Percentiles rank a stretch among this genome's conserved stretches.
Evolutionary conservation across 37 sponge, comb jelly and placozoan species (phyloP).

Genomic region (Halisarca cf. caerulea): DNA sequence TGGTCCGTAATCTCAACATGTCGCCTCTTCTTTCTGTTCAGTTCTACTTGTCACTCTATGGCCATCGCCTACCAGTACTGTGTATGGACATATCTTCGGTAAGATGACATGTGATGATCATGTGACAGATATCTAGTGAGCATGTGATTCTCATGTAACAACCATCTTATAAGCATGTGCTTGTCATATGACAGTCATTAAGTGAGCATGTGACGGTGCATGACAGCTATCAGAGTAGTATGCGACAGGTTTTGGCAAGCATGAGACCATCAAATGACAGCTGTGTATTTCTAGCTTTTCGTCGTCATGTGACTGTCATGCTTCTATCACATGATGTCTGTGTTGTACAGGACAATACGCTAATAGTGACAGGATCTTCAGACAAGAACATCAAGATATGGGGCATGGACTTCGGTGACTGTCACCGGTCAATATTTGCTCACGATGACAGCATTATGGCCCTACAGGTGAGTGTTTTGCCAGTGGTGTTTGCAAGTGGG

Average conservation of each 20-base stretch:
- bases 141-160: background rate
- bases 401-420: slow-evolving; percentile 98
- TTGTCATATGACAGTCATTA: too few species aligned
- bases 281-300: too few species aligned
- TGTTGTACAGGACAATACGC: slow-evolving; percentile 77
- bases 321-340: background rate
- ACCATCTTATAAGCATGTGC: too few species aligned
- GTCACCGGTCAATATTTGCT: slow-evolving; percentile 96
- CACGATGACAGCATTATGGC: slow-evolving; percentile 89
- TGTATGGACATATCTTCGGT: slow-evolving; percentile 96
- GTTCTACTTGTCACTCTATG: slow-evolving; percentile 94
- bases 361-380: slow-evolving; percentile 89
- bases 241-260: background rate
- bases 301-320: background rate
- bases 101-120: slow-evolving; percentile 21
- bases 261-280: too few species aligned
- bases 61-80: slow-evolving; percentile 96
- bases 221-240: background rate
- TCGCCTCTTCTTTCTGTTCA: slow-evolving; percentile 11
- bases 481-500: too few species aligned
- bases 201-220: too few species aligned
- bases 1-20: background rate
- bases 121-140: background rate
- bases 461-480: slow-evolving; percentile 67
- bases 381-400: slow-evolving; percentile 97